A percentile compares a stretch with the other conserved stretches of the same genome.
Conservation (phyloP, 1,140 invertebrate species). For the Nephila pilipes region DNA sequence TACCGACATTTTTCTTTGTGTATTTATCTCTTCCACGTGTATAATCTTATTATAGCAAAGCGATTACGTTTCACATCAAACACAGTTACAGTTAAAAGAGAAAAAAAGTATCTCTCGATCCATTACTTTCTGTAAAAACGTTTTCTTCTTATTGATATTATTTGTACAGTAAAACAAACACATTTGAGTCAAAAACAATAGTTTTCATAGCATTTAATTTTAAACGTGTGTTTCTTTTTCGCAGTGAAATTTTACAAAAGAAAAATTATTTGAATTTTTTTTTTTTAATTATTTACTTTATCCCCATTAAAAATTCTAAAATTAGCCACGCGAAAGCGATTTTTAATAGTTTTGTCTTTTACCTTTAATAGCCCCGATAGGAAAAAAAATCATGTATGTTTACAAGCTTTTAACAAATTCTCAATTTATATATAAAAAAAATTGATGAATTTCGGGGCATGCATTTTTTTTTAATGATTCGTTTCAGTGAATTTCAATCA, state of each 20-base stretch:
- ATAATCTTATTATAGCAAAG: too few relatives aligned
- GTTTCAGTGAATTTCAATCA: constrained; percentile 11
- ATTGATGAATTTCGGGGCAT: not conserved
- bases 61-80: too few relatives aligned
- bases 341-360: not conserved
- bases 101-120: too few relatives aligned
- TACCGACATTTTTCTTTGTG: too few relatives aligned
- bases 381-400: not conserved
- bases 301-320: not conserved
- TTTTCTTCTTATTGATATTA: not conserved
- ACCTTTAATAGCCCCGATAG: not conserved
- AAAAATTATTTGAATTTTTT: too few relatives aligned
- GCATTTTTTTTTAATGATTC: constrained; percentile 42
- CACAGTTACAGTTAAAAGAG: too few relatives aligned
- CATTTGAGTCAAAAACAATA: too few relatives aligned
- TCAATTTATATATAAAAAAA: not conserved
- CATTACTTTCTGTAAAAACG: not conserved
- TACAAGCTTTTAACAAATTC: not conserved
- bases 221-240: too few relatives aligned
- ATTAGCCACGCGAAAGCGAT: not conserved
- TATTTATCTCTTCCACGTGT: too few relatives aligned
- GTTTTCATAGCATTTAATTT: too few relatives aligned
- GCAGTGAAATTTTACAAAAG: too few relatives aligned
- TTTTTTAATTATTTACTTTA: not conserved
- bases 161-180: not conserved